Conservation (phyloP, 2,797 vertebrate species). For the Coregonus suidteri region DNA sequence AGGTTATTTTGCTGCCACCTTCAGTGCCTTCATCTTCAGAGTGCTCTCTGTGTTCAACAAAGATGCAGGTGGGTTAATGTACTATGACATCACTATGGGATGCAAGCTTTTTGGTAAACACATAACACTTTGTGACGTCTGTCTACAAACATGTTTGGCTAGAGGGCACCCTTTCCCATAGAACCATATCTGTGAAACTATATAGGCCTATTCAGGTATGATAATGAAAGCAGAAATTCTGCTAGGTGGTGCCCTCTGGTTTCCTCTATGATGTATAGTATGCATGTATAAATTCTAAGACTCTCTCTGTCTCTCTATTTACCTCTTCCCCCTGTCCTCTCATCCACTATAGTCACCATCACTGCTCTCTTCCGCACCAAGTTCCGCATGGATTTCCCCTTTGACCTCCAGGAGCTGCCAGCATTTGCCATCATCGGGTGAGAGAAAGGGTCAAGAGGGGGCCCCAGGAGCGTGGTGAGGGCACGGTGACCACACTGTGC, state of each 20-base stretch:
- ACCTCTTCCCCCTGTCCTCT: background rate
- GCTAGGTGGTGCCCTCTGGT: constrained; percentile 36
- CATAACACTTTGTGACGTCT: no score
- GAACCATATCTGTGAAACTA: background rate
- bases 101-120: no score
- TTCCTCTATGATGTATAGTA: background rate
- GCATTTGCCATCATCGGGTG: constrained; percentile 94
- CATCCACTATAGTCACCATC: constrained; percentile 83
- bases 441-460: constrained; percentile 48
- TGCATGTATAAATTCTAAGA: background rate
- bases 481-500: constrained; percentile 13
- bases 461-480: constrained; percentile 67
- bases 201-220: background rate
- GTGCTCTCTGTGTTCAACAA: constrained; percentile 96
- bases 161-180: constrained; percentile 36
- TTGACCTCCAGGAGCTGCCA: constrained; percentile 93
- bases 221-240: background rate
- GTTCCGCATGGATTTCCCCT: constrained; percentile 94
- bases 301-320: background rate
- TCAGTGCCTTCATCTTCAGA: constrained; percentile 94
- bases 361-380: constrained; percentile 95
- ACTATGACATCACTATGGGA: background rate
- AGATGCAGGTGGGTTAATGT: constrained; percentile 83
- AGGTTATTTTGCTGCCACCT: constrained; percentile 94
- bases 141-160: background rate